Conservation (phyloP, 2,888 invertebrate species). For the Kuschelorhynchus macadamiae region DNA sequence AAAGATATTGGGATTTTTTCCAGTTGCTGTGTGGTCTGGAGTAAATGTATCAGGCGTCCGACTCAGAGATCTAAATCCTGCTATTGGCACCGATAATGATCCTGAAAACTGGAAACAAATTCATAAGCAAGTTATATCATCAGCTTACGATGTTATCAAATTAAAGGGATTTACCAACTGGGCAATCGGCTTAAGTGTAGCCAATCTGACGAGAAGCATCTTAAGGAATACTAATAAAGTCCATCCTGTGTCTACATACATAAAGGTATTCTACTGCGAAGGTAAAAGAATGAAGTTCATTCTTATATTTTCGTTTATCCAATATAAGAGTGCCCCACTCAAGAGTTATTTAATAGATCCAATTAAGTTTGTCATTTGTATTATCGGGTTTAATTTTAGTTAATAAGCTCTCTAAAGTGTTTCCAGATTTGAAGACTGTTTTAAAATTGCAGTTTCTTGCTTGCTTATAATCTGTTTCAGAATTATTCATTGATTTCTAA, state of each 20-base stretch:
- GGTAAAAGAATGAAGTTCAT: too few species aligned
- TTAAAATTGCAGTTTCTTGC: too few species aligned
- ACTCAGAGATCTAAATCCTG: slow-evolving; percentile 82
- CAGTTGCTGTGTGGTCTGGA: slow-evolving; percentile 94
- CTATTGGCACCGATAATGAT: slow-evolving; percentile 80
- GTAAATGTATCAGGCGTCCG: slow-evolving; percentile 93
- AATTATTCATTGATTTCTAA: too few species aligned
- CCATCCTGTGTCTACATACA: slow-evolving; percentile 83
- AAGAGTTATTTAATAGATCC: too few species aligned
- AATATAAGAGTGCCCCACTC: too few species aligned
- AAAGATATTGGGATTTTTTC: neutral
- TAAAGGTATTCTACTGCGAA: slow-evolving; percentile 82
- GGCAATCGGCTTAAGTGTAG: slow-evolving; percentile 88
- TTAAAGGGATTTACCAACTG: slow-evolving; percentile 93
- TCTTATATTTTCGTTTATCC: too few species aligned
- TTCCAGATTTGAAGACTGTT: too few species aligned
- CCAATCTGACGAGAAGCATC: slow-evolving; percentile 78
- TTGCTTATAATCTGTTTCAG: too few species aligned
- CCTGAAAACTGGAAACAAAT: slow-evolving; percentile 84
- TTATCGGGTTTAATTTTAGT: too few species aligned
- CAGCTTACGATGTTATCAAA: slow-evolving; percentile 90
- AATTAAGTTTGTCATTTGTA: too few species aligned
- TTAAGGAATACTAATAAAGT: slow-evolving; percentile 81
- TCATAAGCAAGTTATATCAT: slow-evolving; percentile 86
- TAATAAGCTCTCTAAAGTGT: too few species aligned